phyloP scores from a whole-genome alignment of 2,797 vertebrate genomes.

The Helostoma temminkii region DNA sequence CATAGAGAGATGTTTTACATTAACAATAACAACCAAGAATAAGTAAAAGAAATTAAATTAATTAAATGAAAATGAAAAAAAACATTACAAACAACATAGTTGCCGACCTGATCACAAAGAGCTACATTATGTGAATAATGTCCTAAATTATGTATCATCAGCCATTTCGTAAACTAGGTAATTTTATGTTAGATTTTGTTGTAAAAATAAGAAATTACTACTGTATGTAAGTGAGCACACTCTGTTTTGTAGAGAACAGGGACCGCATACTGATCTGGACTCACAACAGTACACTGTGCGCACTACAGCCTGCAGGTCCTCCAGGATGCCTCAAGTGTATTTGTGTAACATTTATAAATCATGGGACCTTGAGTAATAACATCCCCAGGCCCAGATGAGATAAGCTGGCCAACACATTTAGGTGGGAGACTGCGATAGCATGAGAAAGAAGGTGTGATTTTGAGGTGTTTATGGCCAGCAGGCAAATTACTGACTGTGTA shows the following conservation, averaged over 20 bases:
- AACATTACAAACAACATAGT: too few relatives aligned
- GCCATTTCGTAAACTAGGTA: not conserved
- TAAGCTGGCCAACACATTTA: constrained; percentile 64
- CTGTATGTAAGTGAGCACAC: not conserved
- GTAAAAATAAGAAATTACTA: constrained; percentile 20
- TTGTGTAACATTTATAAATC: constrained; percentile 49
- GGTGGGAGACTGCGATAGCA: constrained; percentile 66
- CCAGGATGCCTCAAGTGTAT: constrained; percentile 23
- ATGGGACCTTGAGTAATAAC: constrained; percentile 63
- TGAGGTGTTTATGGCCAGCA: constrained; percentile 62
- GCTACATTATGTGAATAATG: not conserved
- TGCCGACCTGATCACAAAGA: not conserved
- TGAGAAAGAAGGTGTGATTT: constrained; percentile 66
- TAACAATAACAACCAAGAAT: not conserved
- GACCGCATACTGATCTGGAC: constrained; percentile 43
- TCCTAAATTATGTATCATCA: not conserved
- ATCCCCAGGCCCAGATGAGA: constrained; percentile 65
- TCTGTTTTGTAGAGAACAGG: constrained; percentile 22
- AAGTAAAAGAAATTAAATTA: too few relatives aligned
- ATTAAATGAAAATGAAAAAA: too few relatives aligned
- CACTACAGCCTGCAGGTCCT: constrained; percentile 26
- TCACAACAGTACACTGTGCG: constrained; percentile 21
- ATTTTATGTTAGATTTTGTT: not conserved
- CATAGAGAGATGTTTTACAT: not conserved
- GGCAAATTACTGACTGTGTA: constrained; percentile 30